Conservation (phyloP, 1,140 invertebrate species). For the Pseudoatta argentina region DNA sequence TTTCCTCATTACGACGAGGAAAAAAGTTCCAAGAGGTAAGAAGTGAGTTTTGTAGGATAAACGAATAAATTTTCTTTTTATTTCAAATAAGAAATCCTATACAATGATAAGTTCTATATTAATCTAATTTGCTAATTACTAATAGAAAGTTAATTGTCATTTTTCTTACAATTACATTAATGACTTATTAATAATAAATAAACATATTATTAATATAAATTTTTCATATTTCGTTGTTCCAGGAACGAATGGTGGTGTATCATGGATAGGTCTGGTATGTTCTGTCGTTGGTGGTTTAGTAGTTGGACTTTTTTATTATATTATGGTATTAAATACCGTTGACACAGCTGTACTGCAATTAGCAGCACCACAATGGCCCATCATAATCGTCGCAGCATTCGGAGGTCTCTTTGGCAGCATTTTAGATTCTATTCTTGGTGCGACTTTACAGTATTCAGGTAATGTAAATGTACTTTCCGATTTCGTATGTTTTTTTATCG, state of each 20-base stretch:
- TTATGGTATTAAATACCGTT: conserved; percentile 89
- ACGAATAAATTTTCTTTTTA: neutral
- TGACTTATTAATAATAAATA: neutral
- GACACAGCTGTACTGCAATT: conserved; percentile 87
- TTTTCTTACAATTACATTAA: conserved; percentile 51
- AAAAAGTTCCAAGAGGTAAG: conserved; percentile 91
- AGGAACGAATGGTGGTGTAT: conserved; percentile 95
- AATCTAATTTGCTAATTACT: neutral
- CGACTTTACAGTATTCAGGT: conserved; percentile 95
- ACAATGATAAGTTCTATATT: neutral
- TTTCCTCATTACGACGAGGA: conserved; percentile 91
- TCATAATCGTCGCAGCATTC: conserved; percentile 90
- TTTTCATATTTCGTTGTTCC: conserved; percentile 30
- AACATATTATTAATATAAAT: neutral
- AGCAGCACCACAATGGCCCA: conserved; percentile 93
- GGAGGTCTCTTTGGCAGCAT: conserved; percentile 93
- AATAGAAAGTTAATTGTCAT: neutral
- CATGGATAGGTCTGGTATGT: conserved; percentile 90
- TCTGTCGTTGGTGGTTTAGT: conserved; percentile 92
- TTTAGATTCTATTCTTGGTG: conserved; percentile 94
- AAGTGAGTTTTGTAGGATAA: neutral
- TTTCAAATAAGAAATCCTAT: neutral
- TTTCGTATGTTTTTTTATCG: conserved; percentile 20
- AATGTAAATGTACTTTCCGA: conserved; percentile 52
- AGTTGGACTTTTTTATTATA: conserved; percentile 92